Evolutionary conservation across 2,888 invertebrate species (phyloP).

Genomic region (Blastobasis adustella): DNA sequence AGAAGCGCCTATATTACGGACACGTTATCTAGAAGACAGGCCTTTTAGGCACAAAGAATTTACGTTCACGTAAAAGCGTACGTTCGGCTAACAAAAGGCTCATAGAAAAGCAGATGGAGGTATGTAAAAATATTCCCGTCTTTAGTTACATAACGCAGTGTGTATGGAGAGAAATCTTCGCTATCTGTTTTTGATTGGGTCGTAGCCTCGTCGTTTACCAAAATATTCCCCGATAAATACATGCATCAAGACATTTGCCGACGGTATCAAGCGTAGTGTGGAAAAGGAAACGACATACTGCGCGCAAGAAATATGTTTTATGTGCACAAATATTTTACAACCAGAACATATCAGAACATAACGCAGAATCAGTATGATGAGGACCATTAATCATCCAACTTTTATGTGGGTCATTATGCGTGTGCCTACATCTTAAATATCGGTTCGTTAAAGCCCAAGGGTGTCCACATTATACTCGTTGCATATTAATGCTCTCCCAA

Average conservation of each 20-base stretch:
- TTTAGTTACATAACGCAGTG: constrained; percentile 13
- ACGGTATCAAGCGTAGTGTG: not conserved
- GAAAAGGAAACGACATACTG: not conserved
- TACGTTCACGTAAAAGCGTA: no score
- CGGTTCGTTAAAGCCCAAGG: no score
- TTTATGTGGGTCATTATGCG: no score
- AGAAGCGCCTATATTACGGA: no score
- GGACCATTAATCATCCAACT: no score
- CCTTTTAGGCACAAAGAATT: no score
- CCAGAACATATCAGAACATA: constrained; percentile 2
- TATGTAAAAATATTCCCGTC: constrained; percentile 13
- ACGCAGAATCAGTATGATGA: not conserved
- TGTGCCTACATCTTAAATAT: no score
- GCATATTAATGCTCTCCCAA: no score
- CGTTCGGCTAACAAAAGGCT: no score
- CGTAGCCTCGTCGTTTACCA: constrained; percentile 31
- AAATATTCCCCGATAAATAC: constrained; percentile 31
- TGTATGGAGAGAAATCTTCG: constrained; percentile 16
- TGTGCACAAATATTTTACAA: constrained; percentile 7
- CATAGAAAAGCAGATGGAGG: not conserved
- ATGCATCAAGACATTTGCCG: constrained; percentile 23
- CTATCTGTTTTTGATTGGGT: constrained; percentile 35
- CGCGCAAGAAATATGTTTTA: not conserved
- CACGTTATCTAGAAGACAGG: no score
- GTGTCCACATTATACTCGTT: no score